Evolutionary conservation across 2,113 vertebrate species (phyloP).

Genomic region (Seriola quinqueradiata): DNA sequence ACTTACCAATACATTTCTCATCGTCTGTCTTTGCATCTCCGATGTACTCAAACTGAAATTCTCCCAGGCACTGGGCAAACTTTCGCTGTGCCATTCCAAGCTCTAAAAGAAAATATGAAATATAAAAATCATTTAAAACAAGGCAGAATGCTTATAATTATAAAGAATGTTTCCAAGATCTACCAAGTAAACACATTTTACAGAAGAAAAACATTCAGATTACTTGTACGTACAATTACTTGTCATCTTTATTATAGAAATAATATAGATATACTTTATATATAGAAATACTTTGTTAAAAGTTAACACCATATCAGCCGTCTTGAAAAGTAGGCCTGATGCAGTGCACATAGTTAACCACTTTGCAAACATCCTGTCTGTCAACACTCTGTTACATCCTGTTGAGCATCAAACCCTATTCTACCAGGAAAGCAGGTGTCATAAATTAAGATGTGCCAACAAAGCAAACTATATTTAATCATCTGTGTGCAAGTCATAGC

Average conservation of each 20-base stretch:
- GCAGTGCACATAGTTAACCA: constrained; percentile 18
- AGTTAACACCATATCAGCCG: background rate
- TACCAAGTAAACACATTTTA: background rate
- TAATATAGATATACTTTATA: too few relatives aligned
- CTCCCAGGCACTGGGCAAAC: constrained; percentile 94
- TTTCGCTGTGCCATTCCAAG: constrained; percentile 94
- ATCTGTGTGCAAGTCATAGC: background rate
- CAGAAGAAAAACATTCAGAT: background rate
- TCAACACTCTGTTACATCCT: constrained; percentile 50
- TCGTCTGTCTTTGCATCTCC: constrained; percentile 98
- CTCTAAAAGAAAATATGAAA: constrained; percentile 80
- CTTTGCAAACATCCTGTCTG: constrained; percentile 73
- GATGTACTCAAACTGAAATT: constrained; percentile 98
- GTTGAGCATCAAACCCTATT: constrained; percentile 21
- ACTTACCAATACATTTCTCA: constrained; percentile 94
- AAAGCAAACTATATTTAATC: constrained; percentile 4
- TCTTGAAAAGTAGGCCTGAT: constrained; percentile 22
- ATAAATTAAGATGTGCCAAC: background rate
- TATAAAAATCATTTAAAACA: background rate
- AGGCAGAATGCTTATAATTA: background rate
- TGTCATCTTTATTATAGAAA: background rate
- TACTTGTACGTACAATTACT: background rate
- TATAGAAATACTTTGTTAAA: background rate
- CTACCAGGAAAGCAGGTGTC: background rate
- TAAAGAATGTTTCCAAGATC: background rate